Conservation (phyloP, 2,888 invertebrate species). For the Shargacucullia verbasci region DNA sequence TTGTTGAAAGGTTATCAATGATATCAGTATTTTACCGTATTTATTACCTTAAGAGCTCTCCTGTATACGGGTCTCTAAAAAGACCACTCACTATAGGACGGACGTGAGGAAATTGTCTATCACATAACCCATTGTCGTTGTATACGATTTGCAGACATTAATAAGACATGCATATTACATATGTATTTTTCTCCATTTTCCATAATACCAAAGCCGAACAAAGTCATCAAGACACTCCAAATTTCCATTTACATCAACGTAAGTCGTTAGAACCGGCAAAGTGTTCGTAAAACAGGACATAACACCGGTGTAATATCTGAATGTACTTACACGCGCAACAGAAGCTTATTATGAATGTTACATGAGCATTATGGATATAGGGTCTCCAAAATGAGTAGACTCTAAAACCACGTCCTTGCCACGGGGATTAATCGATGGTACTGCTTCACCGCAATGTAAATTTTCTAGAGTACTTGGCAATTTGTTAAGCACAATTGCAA, state of each 20-base stretch:
- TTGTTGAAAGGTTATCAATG: too few relatives aligned
- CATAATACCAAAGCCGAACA: slow-evolving; percentile 8
- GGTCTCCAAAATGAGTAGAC: slow-evolving; percentile 65
- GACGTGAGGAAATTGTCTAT: too few relatives aligned
- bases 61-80: too few relatives aligned
- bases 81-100: too few relatives aligned
- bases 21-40: too few relatives aligned
- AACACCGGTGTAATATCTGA: slow-evolving; percentile 61
- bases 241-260: slow-evolving; percentile 45
- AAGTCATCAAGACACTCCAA: slow-evolving; percentile 33
- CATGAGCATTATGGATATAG: slow-evolving; percentile 71
- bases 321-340: slow-evolving; percentile 60
- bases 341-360: slow-evolving; percentile 71
- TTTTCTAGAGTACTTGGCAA: slow-evolving; percentile 51
- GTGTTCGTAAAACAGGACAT: slow-evolving; percentile 56
- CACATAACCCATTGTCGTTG: too few relatives aligned
- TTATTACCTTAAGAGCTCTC: too few relatives aligned
- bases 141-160: too few relatives aligned
- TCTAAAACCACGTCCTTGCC: slow-evolving; percentile 55
- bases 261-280: slow-evolving; percentile 51
- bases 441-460: slow-evolving; percentile 61
- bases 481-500: slow-evolving; percentile 56
- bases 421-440: slow-evolving; percentile 55
- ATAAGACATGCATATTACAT: too few relatives aligned
- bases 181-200: neutral